Percentiles rank a stretch among this genome's conserved stretches.
Conservation (phyloP, 2,113 vertebrate species). For the Rhodinocichla rosea region DNA sequence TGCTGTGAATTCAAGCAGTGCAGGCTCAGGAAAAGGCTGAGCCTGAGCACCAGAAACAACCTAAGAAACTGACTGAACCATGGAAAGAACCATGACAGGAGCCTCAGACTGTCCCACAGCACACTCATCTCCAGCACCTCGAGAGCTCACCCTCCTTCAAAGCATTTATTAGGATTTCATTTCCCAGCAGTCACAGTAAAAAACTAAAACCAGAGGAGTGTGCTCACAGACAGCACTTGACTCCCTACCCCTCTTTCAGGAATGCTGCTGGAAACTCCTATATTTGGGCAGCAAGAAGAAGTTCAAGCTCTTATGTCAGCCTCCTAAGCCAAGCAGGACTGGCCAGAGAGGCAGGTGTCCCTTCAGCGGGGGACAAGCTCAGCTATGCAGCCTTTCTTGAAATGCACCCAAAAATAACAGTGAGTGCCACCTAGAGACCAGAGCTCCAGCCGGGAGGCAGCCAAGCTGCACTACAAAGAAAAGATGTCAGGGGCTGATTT, state of each 20-base stretch:
- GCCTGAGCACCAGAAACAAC: background rate
- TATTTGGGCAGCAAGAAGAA: background rate
- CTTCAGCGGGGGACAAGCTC: background rate
- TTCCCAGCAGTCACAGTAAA: background rate
- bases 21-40: background rate
- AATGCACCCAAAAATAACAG: constrained; percentile 6
- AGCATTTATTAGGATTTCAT: background rate
- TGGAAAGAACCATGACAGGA: background rate
- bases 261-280: background rate
- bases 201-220: background rate
- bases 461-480: background rate
- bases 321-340: background rate
- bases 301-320: background rate
- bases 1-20: background rate
- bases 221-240: background rate
- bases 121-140: background rate
- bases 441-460: background rate
- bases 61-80: background rate
- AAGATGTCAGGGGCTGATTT: background rate
- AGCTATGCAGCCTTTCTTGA: background rate
- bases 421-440: constrained; percentile 24
- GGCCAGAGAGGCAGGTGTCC: background rate
- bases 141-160: background rate
- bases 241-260: background rate
- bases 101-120: background rate